Conservation (phyloP, 1,140 invertebrate species). For the Drosophila seguyi region DNA sequence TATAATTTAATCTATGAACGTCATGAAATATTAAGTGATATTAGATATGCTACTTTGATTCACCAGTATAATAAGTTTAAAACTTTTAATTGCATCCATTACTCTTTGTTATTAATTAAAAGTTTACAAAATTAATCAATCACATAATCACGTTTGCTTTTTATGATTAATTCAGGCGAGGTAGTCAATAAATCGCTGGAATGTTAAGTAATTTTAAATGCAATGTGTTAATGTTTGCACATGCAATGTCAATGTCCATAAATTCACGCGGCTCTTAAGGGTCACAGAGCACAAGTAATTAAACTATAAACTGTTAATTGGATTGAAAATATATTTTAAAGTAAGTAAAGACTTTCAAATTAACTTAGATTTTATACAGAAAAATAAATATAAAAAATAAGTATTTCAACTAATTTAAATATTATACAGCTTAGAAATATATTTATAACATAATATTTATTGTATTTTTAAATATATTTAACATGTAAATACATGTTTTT, state of each 20-base stretch:
- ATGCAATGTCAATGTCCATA: slow-evolving; percentile 6
- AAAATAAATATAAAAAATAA: no score
- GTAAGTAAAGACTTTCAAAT: rapidly evolving
- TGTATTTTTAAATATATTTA: background rate
- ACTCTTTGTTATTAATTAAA: background rate
- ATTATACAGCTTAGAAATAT: background rate
- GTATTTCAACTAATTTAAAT: background rate
- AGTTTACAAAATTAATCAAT: slow-evolving; percentile 18
- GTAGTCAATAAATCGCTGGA: slow-evolving; percentile 5
- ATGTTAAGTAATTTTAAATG: slow-evolving; percentile 5
- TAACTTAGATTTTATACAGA: background rate
- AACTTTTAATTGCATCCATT: background rate
- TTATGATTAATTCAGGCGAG: slow-evolving; percentile 4
- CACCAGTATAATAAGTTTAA: background rate
- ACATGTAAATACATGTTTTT: background rate
- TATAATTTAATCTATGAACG: background rate
- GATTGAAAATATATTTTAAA: slow-evolving; percentile 12
- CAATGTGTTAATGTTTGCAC: slow-evolving; percentile 8
- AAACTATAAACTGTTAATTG: slow-evolving; percentile 2
- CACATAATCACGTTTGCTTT: slow-evolving; percentile 11
- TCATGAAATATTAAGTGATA: background rate
- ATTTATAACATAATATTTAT: background rate
- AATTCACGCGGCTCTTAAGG: background rate
- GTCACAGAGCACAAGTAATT: background rate
- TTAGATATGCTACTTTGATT: no score